phyloP scores from a whole-genome alignment of 2,797 vertebrate genomes.

The Orestias chungarensis region DNA sequence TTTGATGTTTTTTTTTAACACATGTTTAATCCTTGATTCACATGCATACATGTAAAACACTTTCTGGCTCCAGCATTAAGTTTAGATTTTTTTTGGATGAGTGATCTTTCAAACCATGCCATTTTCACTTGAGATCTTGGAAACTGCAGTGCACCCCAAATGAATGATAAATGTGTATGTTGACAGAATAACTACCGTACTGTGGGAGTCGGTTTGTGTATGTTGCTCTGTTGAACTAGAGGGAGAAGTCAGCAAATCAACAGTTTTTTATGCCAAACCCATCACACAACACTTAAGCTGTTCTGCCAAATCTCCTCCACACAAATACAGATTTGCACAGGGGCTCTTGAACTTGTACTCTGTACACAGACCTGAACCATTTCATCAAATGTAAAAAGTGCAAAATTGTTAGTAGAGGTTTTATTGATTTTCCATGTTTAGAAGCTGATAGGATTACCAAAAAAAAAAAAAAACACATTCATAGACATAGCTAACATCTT shows the following conservation, averaged over 20 bases:
- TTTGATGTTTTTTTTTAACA: background rate
- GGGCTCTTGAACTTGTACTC: background rate
- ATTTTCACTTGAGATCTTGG: slow-evolving; percentile 1
- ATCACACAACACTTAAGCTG: slow-evolving; percentile 72
- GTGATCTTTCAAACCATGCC: slow-evolving; percentile 1
- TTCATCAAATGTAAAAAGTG: slow-evolving; percentile 36
- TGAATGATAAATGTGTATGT: slow-evolving; percentile 17
- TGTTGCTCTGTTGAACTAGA: slow-evolving; percentile 70
- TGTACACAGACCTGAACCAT: background rate
- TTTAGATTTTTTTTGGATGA: slow-evolving; percentile 4
- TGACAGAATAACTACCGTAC: slow-evolving; percentile 20
- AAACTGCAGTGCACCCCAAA: slow-evolving; percentile 1
- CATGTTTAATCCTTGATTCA: slow-evolving; percentile 1
- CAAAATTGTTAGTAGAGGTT: slow-evolving; percentile 40
- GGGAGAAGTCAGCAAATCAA: slow-evolving; percentile 78
- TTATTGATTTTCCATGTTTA: slow-evolving; percentile 39
- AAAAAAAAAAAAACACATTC: too few relatives aligned
- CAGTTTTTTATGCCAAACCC: slow-evolving; percentile 68
- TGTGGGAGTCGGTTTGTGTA: background rate
- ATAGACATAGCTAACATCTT: slow-evolving; percentile 44
- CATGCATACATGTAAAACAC: background rate
- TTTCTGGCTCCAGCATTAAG: slow-evolving; percentile 7
- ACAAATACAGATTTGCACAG: slow-evolving; percentile 35
- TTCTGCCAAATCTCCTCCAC: slow-evolving; percentile 59
- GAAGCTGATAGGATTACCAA: slow-evolving; percentile 44